Evolutionary conservation across 2,797 vertebrate genomes (phyloP), one percentile per base, ranked within the genome.

Genomic region (Sebastes steindachneri): DNA sequence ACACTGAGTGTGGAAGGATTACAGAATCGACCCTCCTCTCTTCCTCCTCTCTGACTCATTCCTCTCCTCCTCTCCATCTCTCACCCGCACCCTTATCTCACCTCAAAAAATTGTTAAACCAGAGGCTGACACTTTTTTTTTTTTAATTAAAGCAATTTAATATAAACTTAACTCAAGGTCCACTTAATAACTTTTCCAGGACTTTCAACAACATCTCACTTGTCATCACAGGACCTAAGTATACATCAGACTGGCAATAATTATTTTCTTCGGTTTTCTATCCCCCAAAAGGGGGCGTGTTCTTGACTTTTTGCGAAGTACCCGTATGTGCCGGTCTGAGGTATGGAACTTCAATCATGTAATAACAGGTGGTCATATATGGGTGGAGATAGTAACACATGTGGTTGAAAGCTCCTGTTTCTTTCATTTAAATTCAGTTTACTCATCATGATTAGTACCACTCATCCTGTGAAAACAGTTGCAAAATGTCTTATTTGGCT

Each of bases 1-100:
- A 75, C 75, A 86, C 74, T 86, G 78, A 86, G 82, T 86, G 86
- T 89, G 84, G 81, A 83, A 68, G 86, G 86, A 94, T 92, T 88
- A 90, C 21, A 89, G 72, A 58, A 64, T 48, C 4, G 10, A 45
- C 73, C 72, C 41, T 58, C 54, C 37, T 59, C 73, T 75, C 51
- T 48, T 48, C 53, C n/a, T 73, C 53, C 54, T 54, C 41, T 70
- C 57, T 75, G 28, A 70, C n/a, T 73, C 64, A 23, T 54, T 68
- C 45, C 8, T 21, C 48, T 37, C 26, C 21, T 68, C 35, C 17
- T 21, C 48, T 51, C 26, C 21, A 12, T 37, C 55, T 68, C 68
- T 57, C n/a, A 67, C 62, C 66, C 55, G 11, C 31, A 4, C 54
- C 9, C 67, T 75, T 25, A 53, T 60, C 25, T 66, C 57, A 60